Base-by-base conservation (phyloP, 2,797 vertebrate species). In the Iguana delicatissima region DNA sequence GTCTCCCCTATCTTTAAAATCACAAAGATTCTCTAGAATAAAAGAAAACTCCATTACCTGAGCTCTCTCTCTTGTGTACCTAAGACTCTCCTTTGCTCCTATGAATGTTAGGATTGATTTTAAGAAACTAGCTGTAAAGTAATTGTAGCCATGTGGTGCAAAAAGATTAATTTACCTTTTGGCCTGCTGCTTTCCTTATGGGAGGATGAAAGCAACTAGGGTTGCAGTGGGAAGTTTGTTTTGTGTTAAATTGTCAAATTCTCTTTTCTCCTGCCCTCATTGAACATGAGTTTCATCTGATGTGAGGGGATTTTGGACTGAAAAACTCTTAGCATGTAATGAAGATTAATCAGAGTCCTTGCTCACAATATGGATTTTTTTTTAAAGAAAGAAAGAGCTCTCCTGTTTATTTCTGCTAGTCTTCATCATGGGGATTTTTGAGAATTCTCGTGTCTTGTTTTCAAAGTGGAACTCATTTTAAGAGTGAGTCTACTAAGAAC, bases 91-190 rank as follows among this genome's bases (percentile, higher is more conserved):
- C 85, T 89, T 96, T 93, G 89, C 94, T 93, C 32, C 0, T 94
- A 93, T 95, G 94, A 93, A 93, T 94, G 86, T 92, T 95, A 89
- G 94, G 95, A 96, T 94, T 93, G 89, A 84, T 84, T 87, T 62
- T 0, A 46, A 93, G 90, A 94, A 90, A 24, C 26, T 69, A 55
- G 46, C 59, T 67, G 93, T 93, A 95, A 91, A 93, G 2, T 95
- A 94, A 96, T 95, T 93, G 92, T 93, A 94, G 90, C 93, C 95
- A 94, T 93, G 91, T 96, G 96, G 94, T 96, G 90, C 46, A 93
- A 69, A 91, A 95, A 96, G 94, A 96, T 96, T 96, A 96, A 96
- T 96, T 95, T 95, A 92, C 90, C 89, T 93, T 95, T 95, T 95
- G 93, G 92, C 96, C 96, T 93, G 94, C 90, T 95, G 92, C 94